Evolutionary conservation across 2,888 invertebrate genomes (phyloP), one percentile per base, ranked within the genome.

Genomic region (Sinopyrophorus schimmeli): DNA sequence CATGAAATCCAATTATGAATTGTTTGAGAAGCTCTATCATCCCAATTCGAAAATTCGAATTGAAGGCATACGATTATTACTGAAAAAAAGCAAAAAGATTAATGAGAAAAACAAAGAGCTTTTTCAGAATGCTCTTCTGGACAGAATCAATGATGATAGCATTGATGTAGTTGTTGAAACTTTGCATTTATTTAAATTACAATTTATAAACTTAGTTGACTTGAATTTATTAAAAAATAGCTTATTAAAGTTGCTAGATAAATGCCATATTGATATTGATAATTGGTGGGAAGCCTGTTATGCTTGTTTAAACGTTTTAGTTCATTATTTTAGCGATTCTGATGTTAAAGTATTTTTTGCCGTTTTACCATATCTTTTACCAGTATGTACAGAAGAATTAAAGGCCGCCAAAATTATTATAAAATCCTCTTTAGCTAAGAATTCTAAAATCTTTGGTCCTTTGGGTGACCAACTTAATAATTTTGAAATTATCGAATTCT

Each of bases 21-120:
- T 87, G 0, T 82, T 86, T 60, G 81, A 87, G 64, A 84, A 84
- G 56, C 71, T 92, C 1, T 86, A 89, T 61, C 89, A 93, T 69
- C 75, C 83, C 0, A 84, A 81, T 60, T 70, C 83, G 0, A 72
- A 79, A 31, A 76, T 87, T 39, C 79, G 93, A 54, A 72, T 80
- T 1, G 75, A 80, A 61, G 89, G 89, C 0, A 75, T 92, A 0
- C 76, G 81, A 56, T 80, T 80, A 54, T 72, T 92, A 5, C 71
- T 80, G 0, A 75, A 79, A 48, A 77, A 81, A 53, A 79, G 77
- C 56, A 59, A 74, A 5, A 58, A 68, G 11, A 67, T 82, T 11
- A 76, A 74, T 60, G 69, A 76, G 0, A 77, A 77, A 27, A 77
- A 83, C 58, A 65, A 75, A 17, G 80, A 81, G n/a, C 77, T 84